A percentile compares a stretch with the other conserved stretches of the same genome.
Conservation (phyloP, 2,797 vertebrate genomes). For the Coendou prehensilis region DNA sequence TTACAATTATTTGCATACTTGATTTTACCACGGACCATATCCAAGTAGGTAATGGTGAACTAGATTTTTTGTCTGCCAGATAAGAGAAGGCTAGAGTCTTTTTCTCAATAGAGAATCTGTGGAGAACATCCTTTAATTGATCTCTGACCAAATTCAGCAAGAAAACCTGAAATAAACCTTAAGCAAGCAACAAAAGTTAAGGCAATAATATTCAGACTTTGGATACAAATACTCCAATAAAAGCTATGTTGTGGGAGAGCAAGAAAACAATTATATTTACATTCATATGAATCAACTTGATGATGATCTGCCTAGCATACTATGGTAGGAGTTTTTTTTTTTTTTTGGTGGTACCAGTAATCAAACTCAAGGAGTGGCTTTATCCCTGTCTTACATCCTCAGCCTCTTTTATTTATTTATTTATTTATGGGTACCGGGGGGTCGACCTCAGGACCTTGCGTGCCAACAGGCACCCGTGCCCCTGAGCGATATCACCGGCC, state of each 20-base stretch:
- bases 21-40: background rate
- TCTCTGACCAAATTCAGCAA: background rate
- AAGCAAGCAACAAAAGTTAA: background rate
- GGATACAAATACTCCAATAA: background rate
- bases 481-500: no score
- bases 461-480: no score
- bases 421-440: no score
- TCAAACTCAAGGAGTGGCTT: no score
- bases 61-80: background rate
- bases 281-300: background rate
- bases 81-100: background rate
- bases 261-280: slow-evolving; percentile 7
- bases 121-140: background rate
- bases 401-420: no score
- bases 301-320: background rate
- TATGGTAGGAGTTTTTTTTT: background rate
- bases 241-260: background rate
- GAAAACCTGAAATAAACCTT: background rate
- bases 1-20: background rate
- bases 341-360: no score
- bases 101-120: background rate
- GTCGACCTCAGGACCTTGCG: no score
- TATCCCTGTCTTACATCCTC: no score
- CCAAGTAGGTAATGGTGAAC: background rate
- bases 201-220: background rate